Percentiles rank a stretch among this genome's conserved stretches.
phyloP scores from a whole-genome alignment of 2,113 vertebrate species.

The Tonatia bakeri region DNA sequence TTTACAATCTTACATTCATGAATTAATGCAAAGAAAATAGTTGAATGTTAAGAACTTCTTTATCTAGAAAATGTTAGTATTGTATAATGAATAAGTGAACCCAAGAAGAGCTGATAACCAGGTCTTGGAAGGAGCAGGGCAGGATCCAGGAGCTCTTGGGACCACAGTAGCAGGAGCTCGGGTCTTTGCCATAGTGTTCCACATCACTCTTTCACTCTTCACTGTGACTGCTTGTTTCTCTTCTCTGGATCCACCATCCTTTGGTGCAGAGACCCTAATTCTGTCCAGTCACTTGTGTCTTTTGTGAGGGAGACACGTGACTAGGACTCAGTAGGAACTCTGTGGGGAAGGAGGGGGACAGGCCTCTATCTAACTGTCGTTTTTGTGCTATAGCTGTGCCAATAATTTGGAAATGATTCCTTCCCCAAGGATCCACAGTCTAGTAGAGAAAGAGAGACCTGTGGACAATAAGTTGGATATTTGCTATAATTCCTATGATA shows the following conservation, averaged over 20 bases:
- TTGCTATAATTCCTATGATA: not conserved
- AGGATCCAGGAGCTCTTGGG: not conserved
- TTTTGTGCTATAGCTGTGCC: not conserved
- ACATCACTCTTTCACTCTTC: not conserved
- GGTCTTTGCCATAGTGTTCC: not conserved
- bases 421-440: not conserved
- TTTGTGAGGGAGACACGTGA: not conserved
- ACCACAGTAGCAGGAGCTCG: not conserved
- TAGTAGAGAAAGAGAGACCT: not conserved
- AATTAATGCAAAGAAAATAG: not conserved
- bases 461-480: not conserved
- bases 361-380: not conserved
- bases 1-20: not conserved
- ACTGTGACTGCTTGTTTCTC: not conserved
- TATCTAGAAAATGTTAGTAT: not conserved
- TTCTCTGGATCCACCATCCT: not conserved
- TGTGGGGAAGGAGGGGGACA: not conserved
- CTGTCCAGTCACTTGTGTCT: not conserved
- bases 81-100: not conserved
- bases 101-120: not conserved
- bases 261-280: not conserved
- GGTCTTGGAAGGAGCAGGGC: not conserved
- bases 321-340: not conserved
- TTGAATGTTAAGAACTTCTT: not conserved
- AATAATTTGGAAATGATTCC: not conserved